Percentiles rank a stretch among this genome's conserved stretches.
Evolutionary conservation across 1,140 invertebrate species (phyloP).

Genomic region (Ectropis grisescens): DNA sequence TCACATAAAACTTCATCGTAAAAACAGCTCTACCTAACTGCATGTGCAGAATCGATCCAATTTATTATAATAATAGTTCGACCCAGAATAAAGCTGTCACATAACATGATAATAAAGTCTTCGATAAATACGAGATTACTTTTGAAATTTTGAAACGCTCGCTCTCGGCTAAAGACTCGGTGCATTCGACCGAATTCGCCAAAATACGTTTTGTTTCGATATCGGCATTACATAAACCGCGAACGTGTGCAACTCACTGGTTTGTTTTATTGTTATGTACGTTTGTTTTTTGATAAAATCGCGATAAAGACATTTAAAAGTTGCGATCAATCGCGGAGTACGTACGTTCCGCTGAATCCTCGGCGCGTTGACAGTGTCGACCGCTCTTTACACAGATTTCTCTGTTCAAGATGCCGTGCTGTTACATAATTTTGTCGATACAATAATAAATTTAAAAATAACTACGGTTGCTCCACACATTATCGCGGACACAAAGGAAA

Average conservation of each 20-base stretch:
- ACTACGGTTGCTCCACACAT: conserved; percentile 13
- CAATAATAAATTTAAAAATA: conserved; percentile 19
- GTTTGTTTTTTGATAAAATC: conserved; percentile 18
- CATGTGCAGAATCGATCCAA: too few relatives aligned
- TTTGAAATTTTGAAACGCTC: conserved; percentile 17
- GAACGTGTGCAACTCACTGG: conserved; percentile 15
- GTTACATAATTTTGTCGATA: conserved; percentile 16
- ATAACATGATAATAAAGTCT: conserved; percentile 10
- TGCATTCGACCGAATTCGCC: conserved; percentile 21
- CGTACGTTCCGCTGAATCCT: too few relatives aligned
- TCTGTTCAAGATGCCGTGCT: conserved; percentile 5
- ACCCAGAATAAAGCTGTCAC: too few relatives aligned
- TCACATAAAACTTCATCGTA: too few relatives aligned
- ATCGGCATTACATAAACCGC: conserved; percentile 25
- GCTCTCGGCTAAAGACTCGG: conserved; percentile 10
- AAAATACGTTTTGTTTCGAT: conserved; percentile 17
- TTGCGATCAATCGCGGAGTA: conserved; percentile 1
- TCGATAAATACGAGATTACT: conserved; percentile 11
- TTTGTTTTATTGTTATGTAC: conserved; percentile 19
- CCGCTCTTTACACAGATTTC: conserved; percentile 11
- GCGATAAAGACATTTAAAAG: conserved; percentile 23
- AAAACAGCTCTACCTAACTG: too few relatives aligned
- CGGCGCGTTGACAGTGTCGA: too few relatives aligned
- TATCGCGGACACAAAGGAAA: conserved; percentile 8
- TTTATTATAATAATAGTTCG: conserved; percentile 16